Evolutionary conservation across 1,140 invertebrate genomes (phyloP), one percentile per base, ranked within the genome.

Genomic region (Tetramorium simillimum): DNA sequence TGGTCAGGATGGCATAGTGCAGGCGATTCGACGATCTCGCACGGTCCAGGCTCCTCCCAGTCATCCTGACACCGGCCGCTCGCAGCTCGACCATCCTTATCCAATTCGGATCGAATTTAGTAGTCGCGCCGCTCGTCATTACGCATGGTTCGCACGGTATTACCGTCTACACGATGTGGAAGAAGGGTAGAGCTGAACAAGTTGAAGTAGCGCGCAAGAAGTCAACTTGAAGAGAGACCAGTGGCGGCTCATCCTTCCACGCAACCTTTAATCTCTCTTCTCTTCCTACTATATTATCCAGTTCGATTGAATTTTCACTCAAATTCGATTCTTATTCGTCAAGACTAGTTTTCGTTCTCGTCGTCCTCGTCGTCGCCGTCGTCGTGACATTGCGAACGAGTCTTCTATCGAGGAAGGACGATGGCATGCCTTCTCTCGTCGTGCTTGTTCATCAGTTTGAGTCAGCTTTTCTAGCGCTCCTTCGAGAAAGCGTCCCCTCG

Each of bases 1-100:
- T 91, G 16, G 96, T 96, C 24, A 98, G 95, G 7, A 97, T 94
- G 2, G 96, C 95, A 88, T 97, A 95, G 93, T 97, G 96, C 33
- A 93, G 67, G 53, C 91, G 88, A 53, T 92, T 93, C 58, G 92
- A 93, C 18, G 93, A 89, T 46, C 89, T 88, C 28, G 90, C 91
- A 0, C 33, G 33, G 72, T 93, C 92, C 72, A 93, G 88, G 5
- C 90, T 89, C 40, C 90, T 89, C 43, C 89, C 92, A 73, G 94
- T 94, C 80, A 95, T 94, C 65, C 94, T 92, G 88, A 88, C 91
- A 73, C 91, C 51, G 43, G 63, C 28, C 56, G 90, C 90, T 33
- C 92, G 92, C 86, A 94, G 85, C 88, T 95, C 94, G 65, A 94
- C 92, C 94, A 94, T 94, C 88, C 91, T 94, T 49, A 86, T 53